Percentiles rank a stretch among this genome's conserved stretches.
phyloP scores from a whole-genome alignment of 2,113 vertebrate genomes.

The Gila orcuttii region DNA sequence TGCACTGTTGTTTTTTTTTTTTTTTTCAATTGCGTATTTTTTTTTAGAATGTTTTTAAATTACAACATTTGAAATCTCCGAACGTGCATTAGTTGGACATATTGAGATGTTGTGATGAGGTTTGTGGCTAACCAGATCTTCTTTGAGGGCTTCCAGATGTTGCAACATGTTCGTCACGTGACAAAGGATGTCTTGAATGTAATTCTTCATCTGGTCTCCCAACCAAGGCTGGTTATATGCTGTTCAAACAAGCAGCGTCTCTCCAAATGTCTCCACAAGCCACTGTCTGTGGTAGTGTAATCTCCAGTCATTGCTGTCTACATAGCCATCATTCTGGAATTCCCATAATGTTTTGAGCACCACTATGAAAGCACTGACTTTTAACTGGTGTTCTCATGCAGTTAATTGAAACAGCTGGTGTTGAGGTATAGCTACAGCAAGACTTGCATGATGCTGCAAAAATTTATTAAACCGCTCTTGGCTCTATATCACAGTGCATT shows the following conservation, averaged over 20 bases:
- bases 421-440: slow-evolving; percentile 44
- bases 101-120: background rate
- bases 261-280: background rate
- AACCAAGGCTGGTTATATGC: background rate
- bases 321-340: background rate
- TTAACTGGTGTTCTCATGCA: slow-evolving; percentile 20
- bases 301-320: background rate
- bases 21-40: background rate
- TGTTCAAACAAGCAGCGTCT: background rate
- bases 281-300: slow-evolving; percentile 2
- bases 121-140: slow-evolving; percentile 10
- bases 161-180: background rate
- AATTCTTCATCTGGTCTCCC: background rate
- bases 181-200: background rate
- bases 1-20: background rate
- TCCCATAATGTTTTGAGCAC: background rate
- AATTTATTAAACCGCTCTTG: slow-evolving; percentile 43
- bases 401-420: slow-evolving; percentile 55
- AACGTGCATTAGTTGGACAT: background rate
- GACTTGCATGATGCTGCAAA: slow-evolving; percentile 38
- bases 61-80: slow-evolving; percentile 14
- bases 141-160: slow-evolving; percentile 5
- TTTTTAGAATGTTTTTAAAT: background rate
- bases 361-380: slow-evolving; percentile 5
- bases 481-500: slow-evolving; percentile 37